phyloP scores from a whole-genome alignment of 2,797 vertebrate species.

The Corythornis leucogaster region DNA sequence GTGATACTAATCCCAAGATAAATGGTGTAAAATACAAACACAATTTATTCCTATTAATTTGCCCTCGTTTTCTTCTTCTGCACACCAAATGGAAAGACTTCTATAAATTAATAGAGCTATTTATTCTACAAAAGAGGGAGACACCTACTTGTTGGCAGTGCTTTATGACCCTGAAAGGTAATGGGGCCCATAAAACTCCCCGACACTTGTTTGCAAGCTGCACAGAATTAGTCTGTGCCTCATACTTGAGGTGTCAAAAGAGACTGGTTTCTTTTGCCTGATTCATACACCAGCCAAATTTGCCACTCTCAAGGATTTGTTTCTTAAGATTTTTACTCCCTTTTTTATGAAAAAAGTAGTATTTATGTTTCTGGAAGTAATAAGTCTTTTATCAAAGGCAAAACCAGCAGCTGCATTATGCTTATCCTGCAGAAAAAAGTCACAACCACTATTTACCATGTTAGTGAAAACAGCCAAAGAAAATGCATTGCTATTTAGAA shows the following conservation, averaged over 20 bases:
- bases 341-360: not conserved
- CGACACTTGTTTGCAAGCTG: slow-evolving; percentile 7
- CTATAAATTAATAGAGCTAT: slow-evolving; percentile 32
- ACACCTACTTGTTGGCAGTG: not conserved
- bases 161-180: slow-evolving; percentile 39
- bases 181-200: slow-evolving; percentile 24
- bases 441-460: not conserved
- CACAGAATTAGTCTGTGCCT: not conserved
- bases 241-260: not conserved
- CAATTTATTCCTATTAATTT: slow-evolving; percentile 7
- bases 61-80: slow-evolving; percentile 1
- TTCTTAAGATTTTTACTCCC: not conserved
- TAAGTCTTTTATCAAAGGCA: not conserved
- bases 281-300: not conserved
- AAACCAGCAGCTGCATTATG: not conserved
- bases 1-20: slow-evolving; percentile 26
- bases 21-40: not conserved
- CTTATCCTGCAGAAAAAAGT: not conserved
- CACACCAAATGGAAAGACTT: not conserved
- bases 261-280: not conserved
- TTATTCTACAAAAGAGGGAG: slow-evolving; percentile 19
- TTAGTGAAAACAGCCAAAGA: not conserved
- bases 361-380: not conserved
- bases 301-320: not conserved
- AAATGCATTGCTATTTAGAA: not conserved